phyloP scores from a whole-genome alignment of 1,140 invertebrate genomes.

The Papilio aristodemus region DNA sequence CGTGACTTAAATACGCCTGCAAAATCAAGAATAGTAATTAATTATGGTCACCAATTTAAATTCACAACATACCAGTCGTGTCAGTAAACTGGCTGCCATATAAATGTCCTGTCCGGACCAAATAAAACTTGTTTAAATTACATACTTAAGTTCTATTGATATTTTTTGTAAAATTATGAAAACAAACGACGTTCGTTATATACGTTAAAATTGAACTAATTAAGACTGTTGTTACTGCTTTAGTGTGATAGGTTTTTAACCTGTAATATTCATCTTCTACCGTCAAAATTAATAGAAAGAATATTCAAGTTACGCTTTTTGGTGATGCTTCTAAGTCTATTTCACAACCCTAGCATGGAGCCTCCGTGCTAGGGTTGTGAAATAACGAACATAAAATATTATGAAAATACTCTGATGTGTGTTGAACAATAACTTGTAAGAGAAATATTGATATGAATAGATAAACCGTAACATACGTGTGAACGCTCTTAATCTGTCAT shows the following conservation, averaged over 20 bases:
- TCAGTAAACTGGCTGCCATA: constrained; percentile 26
- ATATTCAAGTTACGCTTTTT: too few relatives aligned
- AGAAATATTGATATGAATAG: not conserved
- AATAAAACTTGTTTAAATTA: constrained; percentile 31
- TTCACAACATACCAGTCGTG: constrained; percentile 30
- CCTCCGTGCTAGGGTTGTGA: too few relatives aligned
- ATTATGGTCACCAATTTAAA: constrained; percentile 29
- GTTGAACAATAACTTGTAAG: not conserved
- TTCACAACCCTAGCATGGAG: too few relatives aligned
- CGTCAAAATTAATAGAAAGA: too few relatives aligned
- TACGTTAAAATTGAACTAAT: not conserved
- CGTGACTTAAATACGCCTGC: constrained; percentile 27
- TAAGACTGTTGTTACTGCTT: too few relatives aligned
- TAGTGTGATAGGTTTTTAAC: too few relatives aligned
- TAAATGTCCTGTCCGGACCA: constrained; percentile 13
- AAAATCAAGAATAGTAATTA: constrained; percentile 32
- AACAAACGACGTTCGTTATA: not conserved
- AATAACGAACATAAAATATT: constrained; percentile 2
- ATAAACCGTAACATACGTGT: constrained; percentile 1
- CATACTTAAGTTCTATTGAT: not conserved
- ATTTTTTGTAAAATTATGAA: not conserved
- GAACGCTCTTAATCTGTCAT: constrained; percentile 19
- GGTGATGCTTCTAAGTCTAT: too few relatives aligned
- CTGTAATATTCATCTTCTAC: too few relatives aligned
- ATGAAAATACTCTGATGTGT: constrained; percentile 3